Evolutionary conservation across 2,797 vertebrate species (phyloP).

Genomic region (Macropodus opercularis): DNA sequence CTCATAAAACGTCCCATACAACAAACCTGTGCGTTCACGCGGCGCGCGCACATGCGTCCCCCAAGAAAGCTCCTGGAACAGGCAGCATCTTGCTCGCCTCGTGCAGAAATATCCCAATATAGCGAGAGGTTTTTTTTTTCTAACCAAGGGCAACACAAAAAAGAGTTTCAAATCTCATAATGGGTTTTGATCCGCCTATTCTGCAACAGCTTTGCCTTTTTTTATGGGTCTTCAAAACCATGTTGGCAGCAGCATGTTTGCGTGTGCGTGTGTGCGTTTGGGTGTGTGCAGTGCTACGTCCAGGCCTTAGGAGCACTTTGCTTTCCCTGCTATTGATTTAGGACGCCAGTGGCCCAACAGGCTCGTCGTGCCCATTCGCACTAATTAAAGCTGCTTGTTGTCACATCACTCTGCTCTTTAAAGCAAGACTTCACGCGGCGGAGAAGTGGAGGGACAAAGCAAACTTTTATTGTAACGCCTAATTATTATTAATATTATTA

Average conservation of each 20-base stretch:
- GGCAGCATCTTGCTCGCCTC: slow-evolving; percentile 13
- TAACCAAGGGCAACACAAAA: slow-evolving; percentile 19
- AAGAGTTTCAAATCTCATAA: slow-evolving; percentile 69
- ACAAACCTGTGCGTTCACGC: neutral
- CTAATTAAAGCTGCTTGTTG: slow-evolving; percentile 43
- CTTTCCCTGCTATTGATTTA: slow-evolving; percentile 37
- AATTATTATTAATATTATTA: slow-evolving; percentile 1
- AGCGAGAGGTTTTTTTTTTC: neutral
- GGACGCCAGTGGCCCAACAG: slow-evolving; percentile 42
- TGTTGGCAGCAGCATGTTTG: slow-evolving; percentile 53
- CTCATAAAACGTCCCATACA: slow-evolving; percentile 16
- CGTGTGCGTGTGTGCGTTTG: slow-evolving; percentile 5
- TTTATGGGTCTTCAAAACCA: slow-evolving; percentile 55
- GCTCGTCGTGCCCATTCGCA: slow-evolving; percentile 26
- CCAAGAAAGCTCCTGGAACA: neutral
- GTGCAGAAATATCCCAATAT: slow-evolving; percentile 45
- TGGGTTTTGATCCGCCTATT: slow-evolving; percentile 70
- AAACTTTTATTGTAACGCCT: slow-evolving; percentile 23
- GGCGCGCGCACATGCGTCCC: slow-evolving; percentile 6
- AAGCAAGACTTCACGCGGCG: slow-evolving; percentile 15
- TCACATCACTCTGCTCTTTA: slow-evolving; percentile 26
- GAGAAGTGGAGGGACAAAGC: slow-evolving; percentile 13
- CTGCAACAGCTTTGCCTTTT: slow-evolving; percentile 62
- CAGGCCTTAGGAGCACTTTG: slow-evolving; percentile 24
- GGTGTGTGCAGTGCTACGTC: neutral